Evolutionary conservation across 2,113 vertebrate species (phyloP).

Genomic region (Gavialis gangeticus): DNA sequence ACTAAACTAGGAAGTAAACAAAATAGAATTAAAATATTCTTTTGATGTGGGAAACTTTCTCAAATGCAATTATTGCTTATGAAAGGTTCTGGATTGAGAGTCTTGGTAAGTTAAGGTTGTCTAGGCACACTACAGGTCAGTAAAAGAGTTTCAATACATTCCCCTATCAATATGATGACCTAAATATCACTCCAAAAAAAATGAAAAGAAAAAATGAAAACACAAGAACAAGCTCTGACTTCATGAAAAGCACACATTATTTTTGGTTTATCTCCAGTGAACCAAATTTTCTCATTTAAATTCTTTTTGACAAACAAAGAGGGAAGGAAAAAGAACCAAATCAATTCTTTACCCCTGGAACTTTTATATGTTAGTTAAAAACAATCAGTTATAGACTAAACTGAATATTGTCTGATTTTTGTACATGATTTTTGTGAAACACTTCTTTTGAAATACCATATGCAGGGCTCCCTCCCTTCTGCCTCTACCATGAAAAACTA

Average conservation of each 20-base stretch:
- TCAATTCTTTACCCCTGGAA: not conserved
- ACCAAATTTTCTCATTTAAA: not conserved
- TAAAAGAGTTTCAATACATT: not conserved
- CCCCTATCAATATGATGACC: not conserved
- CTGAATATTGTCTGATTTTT: too few relatives aligned
- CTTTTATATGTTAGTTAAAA: not conserved
- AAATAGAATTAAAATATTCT: not conserved
- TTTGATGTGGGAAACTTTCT: not conserved
- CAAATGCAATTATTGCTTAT: not conserved
- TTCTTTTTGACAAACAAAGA: not conserved
- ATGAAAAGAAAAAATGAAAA: not conserved
- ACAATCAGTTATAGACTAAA: too few relatives aligned
- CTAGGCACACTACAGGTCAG: not conserved
- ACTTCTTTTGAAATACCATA: too few relatives aligned
- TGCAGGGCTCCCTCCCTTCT: too few relatives aligned
- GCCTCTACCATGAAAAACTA: too few relatives aligned
- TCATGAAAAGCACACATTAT: not conserved
- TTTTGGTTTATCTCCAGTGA: not conserved
- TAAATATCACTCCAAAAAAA: not conserved
- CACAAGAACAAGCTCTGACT: not conserved
- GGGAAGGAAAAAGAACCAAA: not conserved
- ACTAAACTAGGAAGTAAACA: not conserved
- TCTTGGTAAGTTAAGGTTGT: not conserved
- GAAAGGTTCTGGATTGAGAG: not conserved
- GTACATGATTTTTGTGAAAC: too few relatives aligned